Base-by-base conservation (phyloP, 1,140 invertebrate species). In the Diprion similis region DNA sequence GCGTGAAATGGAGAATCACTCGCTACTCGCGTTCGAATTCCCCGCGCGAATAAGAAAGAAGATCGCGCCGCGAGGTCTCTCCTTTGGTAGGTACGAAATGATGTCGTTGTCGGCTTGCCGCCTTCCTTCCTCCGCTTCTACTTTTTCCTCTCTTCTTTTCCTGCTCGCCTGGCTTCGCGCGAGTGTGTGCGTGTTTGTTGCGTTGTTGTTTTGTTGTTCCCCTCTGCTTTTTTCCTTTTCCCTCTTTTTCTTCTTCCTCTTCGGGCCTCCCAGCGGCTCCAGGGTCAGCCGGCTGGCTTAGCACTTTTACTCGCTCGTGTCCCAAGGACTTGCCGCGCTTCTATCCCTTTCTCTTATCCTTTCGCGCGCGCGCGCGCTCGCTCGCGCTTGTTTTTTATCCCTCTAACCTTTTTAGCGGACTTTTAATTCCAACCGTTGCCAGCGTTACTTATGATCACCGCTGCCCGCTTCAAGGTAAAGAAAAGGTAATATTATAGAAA, bases 321-420 rank as follows among this genome's bases (percentile, higher is more conserved):
- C 84, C 86, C 85, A 86, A 87, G 85, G 85, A 87, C 85, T 87
- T 83, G 79, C 77, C 82, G 82, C 79, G 80, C 84, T 86, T 81
- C 80, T 85, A 83, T 86, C 84, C 85, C 85, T 87, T 87, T 86
- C 85, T 86, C 85, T 87, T 87, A 87, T 87, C 85, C 85, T 87
- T 87, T 87, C 85, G 83, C 85, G 82, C 78, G 77, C 51, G 68
- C 70, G 24, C 24, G 24, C 24, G 24, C 24, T 37, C 24, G 24
- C 71, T 71, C 81, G 80, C 79, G 76, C 80, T 82, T 17, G 51
- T 83, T 84, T 84, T 84, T 84, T 82, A 83, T 83, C 74, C 78
- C 79, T 77, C 80, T 82, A 84, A 82, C 83, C 82, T 80, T 86
- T 85, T 86, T 84, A 81, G 78, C 80, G 78, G 74, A 79, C 82